Conservation (phyloP, 2,797 vertebrate species). For the Gobio occitaniae region DNA sequence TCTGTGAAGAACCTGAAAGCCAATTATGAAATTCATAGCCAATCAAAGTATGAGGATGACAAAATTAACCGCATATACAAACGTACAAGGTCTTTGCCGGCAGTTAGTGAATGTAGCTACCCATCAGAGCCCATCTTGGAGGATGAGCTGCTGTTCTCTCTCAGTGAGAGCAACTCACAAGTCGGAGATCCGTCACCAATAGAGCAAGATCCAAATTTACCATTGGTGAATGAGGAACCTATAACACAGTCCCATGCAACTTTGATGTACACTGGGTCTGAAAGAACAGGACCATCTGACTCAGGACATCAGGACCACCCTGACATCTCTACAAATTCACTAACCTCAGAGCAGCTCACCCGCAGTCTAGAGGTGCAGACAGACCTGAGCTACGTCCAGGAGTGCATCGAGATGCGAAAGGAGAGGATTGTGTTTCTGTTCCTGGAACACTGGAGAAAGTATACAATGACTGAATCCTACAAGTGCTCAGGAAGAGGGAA, state of each 20-base stretch:
- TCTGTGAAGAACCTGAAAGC: slow-evolving; percentile 93
- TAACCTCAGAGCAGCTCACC: slow-evolving; percentile 77
- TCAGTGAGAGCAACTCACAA: slow-evolving; percentile 57
- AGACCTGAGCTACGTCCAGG: slow-evolving; percentile 82
- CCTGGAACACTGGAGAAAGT: slow-evolving; percentile 93
- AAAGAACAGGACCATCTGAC: slow-evolving; percentile 67
- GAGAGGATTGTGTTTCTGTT: slow-evolving; percentile 92
- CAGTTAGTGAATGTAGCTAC: slow-evolving; percentile 71
- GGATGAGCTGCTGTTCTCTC: slow-evolving; percentile 72
- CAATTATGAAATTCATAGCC: slow-evolving; percentile 86
- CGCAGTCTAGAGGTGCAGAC: slow-evolving; percentile 81
- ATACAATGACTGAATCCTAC: slow-evolving; percentile 81
- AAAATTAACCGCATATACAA: slow-evolving; percentile 77
- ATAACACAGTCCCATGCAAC: slow-evolving; percentile 68
- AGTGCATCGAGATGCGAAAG: slow-evolving; percentile 87
- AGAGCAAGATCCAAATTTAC: slow-evolving; percentile 61
- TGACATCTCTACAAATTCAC: slow-evolving; percentile 69
- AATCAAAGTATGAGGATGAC: slow-evolving; percentile 60
- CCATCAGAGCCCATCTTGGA: slow-evolving; percentile 79
- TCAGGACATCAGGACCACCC: slow-evolving; percentile 70
- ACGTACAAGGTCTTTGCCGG: slow-evolving; percentile 80
- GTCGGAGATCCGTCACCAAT: slow-evolving; percentile 63
- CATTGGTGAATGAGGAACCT: slow-evolving; percentile 73
- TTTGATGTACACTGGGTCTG: slow-evolving; percentile 66
- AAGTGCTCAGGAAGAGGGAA: slow-evolving; percentile 69